Conservation (phyloP, 2,888 invertebrate genomes). For the Polyommatus iphigenia region DNA sequence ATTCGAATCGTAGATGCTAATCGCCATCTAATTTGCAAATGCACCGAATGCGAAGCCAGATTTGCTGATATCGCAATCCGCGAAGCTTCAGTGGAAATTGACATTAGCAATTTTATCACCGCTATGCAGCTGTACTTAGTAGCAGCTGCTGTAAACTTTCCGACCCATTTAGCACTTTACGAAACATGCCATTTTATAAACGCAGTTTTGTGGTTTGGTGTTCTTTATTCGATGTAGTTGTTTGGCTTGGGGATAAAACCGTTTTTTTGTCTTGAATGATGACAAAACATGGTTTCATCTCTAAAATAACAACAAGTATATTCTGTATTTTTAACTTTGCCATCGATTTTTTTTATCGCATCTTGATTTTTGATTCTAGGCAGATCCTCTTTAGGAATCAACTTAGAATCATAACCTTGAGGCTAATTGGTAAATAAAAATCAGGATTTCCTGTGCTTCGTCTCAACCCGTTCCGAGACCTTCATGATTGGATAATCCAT, state of each 20-base stretch:
- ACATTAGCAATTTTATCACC: constrained; percentile 9
- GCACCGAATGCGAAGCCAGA: neutral
- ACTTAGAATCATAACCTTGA: too few species aligned
- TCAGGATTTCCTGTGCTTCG: too few species aligned
- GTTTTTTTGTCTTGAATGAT: neutral
- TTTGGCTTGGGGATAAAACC: neutral
- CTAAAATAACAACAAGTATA: too few species aligned
- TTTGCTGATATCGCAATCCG: neutral
- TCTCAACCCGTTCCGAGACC: neutral
- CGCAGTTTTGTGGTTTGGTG: neutral
- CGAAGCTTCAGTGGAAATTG: neutral
- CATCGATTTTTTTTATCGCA: too few species aligned
- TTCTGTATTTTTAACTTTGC: too few species aligned
- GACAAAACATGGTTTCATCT: too few species aligned
- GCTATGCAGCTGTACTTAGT: neutral
- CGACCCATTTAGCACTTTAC: constrained; percentile 3
- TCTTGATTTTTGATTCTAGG: too few species aligned
- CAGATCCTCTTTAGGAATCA: too few species aligned
- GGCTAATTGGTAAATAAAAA: too few species aligned
- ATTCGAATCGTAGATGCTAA: neutral
- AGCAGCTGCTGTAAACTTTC: constrained; percentile 1
- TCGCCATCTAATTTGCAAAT: constrained; percentile 13
- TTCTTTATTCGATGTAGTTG: neutral
- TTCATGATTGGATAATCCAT: neutral
- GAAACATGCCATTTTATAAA: neutral